Base-by-base conservation (phyloP, 2,888 invertebrate species). In the Dusona sp. region DNA sequence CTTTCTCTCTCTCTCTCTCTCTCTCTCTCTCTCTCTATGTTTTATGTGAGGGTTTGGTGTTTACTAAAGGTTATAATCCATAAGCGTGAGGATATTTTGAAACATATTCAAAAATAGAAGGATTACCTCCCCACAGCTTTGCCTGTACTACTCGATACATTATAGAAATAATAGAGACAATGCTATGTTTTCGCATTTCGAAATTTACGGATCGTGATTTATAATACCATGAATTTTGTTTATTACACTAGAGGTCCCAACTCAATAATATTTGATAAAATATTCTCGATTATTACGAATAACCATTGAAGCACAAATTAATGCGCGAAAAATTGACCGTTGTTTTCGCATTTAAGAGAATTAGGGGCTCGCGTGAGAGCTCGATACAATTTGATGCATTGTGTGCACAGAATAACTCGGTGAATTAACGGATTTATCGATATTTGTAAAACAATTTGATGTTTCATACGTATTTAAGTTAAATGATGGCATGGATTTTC, bases 31-130 rank as follows among this genome's bases (percentile, higher is more conserved):
- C 38, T 38, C n/a, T 48, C 48, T 19, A 0, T n/a, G 6, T 48
- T 48, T 13, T 42, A 22, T 25, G 22, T 68, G 38, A 8, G 38
- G 48, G 25, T 51, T 65, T 22, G 22, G 73, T 8, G 16, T 65
- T 19, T 65, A 33, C 29, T n/a, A n/a, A 64, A 73, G 19, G 51
- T 65, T 25, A 65, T 80, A 73, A 80, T 73, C 73, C 73, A 25
- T 25, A 65, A 51, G 64, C 29, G 33, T 48, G 33, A 45, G 64
- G 22, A 36, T 33, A 77, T 64, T 61, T 33, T 42, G 22, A n/a
- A 48, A 57, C 45, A 2, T 16, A 61, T 74, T 22, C 2, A 25
- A 61, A 73, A 61, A 74, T 38, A 61, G 42, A 42, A 57, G 74
- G 38, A 61, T 61, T 74, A 74, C 38, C 42, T 61, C 25, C 25